Percentiles rank a stretch among this genome's conserved stretches.
phyloP scores from a whole-genome alignment of 2,797 vertebrate genomes.

The Lagorchestes hirsutus region DNA sequence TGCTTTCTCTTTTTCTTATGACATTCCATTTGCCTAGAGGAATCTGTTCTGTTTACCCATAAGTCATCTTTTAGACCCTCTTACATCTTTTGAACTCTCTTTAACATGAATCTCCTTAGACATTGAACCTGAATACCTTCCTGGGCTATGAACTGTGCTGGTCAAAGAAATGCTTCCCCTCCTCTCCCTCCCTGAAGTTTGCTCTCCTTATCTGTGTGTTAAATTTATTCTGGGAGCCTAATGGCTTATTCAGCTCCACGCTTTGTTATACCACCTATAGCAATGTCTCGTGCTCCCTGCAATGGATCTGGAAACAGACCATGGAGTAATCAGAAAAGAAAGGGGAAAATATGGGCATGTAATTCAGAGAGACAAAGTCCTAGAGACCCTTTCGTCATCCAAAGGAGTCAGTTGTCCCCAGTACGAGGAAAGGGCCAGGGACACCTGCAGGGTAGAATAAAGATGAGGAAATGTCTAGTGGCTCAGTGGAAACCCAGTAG shows the following conservation, averaged over 20 bases:
- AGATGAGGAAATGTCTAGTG: not conserved
- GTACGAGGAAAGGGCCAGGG: not conserved
- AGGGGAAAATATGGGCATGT: not conserved
- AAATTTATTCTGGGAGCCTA: constrained; percentile 70
- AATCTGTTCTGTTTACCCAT: constrained; percentile 17
- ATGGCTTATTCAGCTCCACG: constrained; percentile 35
- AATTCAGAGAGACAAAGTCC: constrained; percentile 14
- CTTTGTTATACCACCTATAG: constrained; percentile 25
- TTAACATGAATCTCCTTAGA: constrained; percentile 58
- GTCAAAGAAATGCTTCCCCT: constrained; percentile 49
- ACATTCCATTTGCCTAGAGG: constrained; percentile 7
- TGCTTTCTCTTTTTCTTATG: constrained; percentile 34
- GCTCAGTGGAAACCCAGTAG: not conserved
- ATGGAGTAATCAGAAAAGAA: constrained; percentile 39
- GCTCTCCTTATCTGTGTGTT: constrained; percentile 60
- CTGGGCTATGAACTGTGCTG: constrained; percentile 61
- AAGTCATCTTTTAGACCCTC: constrained; percentile 38
- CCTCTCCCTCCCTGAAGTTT: constrained; percentile 59
- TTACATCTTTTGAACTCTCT: constrained; percentile 59
- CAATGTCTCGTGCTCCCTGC: constrained; percentile 38
- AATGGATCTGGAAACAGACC: constrained; percentile 52
- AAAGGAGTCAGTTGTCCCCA: not conserved
- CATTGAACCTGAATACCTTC: constrained; percentile 70
- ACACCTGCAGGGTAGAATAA: not conserved
- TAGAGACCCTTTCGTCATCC: not conserved